A percentile compares a stretch with the other conserved stretches of the same genome.
Conservation (phyloP, 2,113 vertebrate species). For the Phrynosoma blainvillii region DNA sequence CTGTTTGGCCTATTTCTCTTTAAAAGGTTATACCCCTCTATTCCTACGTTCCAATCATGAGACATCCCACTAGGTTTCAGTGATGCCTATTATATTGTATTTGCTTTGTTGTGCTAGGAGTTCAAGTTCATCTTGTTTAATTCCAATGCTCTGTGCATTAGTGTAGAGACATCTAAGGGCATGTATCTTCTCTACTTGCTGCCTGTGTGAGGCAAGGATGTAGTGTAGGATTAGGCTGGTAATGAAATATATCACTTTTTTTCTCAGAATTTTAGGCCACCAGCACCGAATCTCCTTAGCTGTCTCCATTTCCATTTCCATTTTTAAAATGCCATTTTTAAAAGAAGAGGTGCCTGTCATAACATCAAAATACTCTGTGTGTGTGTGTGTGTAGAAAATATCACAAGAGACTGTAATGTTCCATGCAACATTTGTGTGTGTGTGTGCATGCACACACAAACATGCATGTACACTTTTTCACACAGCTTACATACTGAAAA, state of each 20-base stretch:
- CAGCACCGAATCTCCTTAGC: neutral
- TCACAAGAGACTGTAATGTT: slow-evolving; percentile 7
- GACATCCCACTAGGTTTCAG: too few species aligned
- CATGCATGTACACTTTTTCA: slow-evolving; percentile 8
- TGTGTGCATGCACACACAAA: too few species aligned
- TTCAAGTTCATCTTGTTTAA: too few species aligned
- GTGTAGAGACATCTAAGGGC: too few species aligned
- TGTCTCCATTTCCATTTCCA: neutral
- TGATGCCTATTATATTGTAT: too few species aligned
- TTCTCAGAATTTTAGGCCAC: neutral
- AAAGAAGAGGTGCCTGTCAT: neutral
- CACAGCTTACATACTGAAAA: slow-evolving; percentile 6
- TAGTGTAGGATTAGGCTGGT: neutral
- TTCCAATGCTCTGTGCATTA: too few species aligned
- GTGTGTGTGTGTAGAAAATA: neutral
- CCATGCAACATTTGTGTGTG: slow-evolving; percentile 8
- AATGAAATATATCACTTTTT: neutral
- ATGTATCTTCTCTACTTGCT: too few species aligned
- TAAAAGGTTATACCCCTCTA: too few species aligned
- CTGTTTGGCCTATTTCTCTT: too few species aligned
- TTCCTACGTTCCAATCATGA: too few species aligned
- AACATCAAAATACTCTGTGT: neutral
- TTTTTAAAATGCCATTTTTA: slow-evolving; percentile 12
- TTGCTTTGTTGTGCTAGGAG: too few species aligned
- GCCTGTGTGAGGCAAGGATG: neutral